Conservation (phyloP, 2,888 invertebrate genomes). For the Cryptocephalus primarius region DNA sequence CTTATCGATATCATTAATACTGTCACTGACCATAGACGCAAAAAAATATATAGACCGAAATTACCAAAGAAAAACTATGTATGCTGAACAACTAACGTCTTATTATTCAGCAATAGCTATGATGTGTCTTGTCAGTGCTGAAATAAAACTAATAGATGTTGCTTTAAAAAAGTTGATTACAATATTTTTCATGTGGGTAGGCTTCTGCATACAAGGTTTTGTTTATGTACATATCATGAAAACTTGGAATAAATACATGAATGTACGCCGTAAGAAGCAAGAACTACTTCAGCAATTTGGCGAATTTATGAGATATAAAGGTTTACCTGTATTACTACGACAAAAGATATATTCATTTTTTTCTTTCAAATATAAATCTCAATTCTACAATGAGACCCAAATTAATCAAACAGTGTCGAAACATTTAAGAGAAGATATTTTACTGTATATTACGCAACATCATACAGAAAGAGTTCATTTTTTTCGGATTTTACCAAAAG, state of each 20-base stretch:
- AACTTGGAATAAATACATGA: conserved; percentile 20
- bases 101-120: neutral
- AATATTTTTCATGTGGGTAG: neutral
- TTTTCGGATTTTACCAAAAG: conserved; percentile 22
- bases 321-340: conserved; percentile 30
- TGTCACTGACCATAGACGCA: no score
- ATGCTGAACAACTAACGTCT: no score
- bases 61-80: no score
- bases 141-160: no score
- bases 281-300: conserved; percentile 30
- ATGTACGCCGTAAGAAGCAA: conserved; percentile 22
- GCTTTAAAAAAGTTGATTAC: neutral
- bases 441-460: conserved; percentile 29
- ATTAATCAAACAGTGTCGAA: conserved; percentile 21
- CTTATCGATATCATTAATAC: no score
- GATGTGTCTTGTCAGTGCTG: neutral
- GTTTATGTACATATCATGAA: conserved; percentile 18
- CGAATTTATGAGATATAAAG: conserved; percentile 37
- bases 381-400: conserved; percentile 31
- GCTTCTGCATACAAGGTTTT: neutral
- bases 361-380: conserved; percentile 33
- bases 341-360: conserved; percentile 31
- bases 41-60: no score
- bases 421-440: conserved; percentile 22
- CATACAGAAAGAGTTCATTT: conserved; percentile 32